These are phyloP conservation scores for Gadopsis marmoratus DNA, from an alignment of 2,797 vertebrate genomes.

Conservation along the genomic window DNA sequence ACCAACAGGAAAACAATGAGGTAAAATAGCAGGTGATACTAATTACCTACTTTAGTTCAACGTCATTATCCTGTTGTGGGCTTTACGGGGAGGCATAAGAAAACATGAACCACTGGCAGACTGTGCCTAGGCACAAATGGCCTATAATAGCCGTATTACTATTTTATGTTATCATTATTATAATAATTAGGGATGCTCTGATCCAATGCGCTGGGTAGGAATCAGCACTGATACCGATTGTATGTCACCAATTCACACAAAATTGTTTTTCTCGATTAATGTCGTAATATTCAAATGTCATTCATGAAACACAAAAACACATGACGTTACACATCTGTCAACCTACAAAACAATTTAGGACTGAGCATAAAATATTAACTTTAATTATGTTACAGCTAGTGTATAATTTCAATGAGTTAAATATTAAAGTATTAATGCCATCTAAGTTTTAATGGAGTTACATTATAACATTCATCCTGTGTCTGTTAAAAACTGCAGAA, in stretches of 20 bases:
- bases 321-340: neutral
- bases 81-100: neutral
- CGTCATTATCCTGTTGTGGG: conserved; percentile 4
- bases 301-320: neutral
- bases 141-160: neutral
- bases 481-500: conserved; percentile 7
- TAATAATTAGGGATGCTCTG: neutral
- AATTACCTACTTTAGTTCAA: conserved; percentile 21
- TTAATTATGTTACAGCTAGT: conserved; percentile 22
- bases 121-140: neutral
- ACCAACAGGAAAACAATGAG: too few relatives aligned
- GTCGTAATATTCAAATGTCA: conserved; percentile 1
- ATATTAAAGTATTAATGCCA: conserved; percentile 40
- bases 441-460: conserved; percentile 23
- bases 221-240: neutral
- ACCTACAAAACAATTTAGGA: conserved; percentile 15
- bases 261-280: neutral
- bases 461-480: conserved; percentile 20
- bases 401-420: conserved; percentile 29
- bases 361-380: conserved; percentile 9
- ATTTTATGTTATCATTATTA: neutral
- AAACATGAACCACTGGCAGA: conserved; percentile 1
- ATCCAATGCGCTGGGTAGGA: neutral
- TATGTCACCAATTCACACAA: neutral
- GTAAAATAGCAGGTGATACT: neutral